Evolutionary conservation across 2,888 invertebrate genomes (phyloP).

Genomic region (Scaptomyza reducta): DNA sequence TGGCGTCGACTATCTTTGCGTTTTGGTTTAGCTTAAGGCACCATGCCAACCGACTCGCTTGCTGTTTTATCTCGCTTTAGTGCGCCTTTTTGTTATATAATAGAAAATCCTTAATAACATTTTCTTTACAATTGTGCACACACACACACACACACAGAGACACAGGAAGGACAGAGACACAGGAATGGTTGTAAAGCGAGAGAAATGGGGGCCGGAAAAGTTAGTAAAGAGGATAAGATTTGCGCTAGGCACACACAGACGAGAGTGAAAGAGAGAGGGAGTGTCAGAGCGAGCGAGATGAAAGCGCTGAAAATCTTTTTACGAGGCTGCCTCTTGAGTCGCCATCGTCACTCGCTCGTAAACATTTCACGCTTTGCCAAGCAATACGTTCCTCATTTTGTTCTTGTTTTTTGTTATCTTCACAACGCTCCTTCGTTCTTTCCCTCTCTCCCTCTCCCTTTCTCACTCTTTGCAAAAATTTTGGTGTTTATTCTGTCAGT

Average conservation of each 20-base stretch:
- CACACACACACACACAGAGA: neutral
- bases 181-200: neutral
- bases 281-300: conserved; percentile 15
- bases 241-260: conserved; percentile 39
- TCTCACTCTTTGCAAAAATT: conserved; percentile 33
- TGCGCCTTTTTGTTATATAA: conserved; percentile 78
- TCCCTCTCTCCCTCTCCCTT: neutral
- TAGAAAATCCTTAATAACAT: conserved; percentile 82
- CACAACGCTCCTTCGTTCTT: neutral
- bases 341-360: conserved; percentile 78
- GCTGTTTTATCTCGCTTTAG: conserved; percentile 44
- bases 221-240: conserved; percentile 64
- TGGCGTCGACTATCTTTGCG: conserved; percentile 23
- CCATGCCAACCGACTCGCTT: conserved; percentile 4
- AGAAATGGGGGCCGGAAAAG: neutral
- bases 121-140: conserved; percentile 74
- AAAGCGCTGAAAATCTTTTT: conserved; percentile 55
- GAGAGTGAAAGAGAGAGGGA: neutral
- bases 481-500: conserved; percentile 63
- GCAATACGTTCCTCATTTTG: conserved; percentile 65
- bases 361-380: conserved; percentile 79
- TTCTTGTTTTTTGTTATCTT: neutral
- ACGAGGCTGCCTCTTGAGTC: conserved; percentile 59
- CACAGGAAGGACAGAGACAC: conserved; percentile 19
- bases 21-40: conserved; percentile 5